phyloP scores from a whole-genome alignment of 2,797 vertebrate genomes.

The Trachops cirrhosus region DNA sequence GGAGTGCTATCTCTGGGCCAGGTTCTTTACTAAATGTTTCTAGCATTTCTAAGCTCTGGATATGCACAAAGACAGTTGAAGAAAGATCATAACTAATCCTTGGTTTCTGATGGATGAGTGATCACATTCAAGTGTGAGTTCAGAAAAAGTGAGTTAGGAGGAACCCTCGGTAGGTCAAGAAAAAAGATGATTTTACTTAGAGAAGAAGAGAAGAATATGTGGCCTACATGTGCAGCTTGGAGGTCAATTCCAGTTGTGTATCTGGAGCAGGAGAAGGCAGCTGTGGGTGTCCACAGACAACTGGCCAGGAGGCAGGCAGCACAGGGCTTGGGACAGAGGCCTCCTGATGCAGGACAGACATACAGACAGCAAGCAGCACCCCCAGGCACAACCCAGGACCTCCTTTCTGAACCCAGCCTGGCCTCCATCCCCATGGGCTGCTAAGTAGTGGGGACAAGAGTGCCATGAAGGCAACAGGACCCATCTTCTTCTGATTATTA shows the following conservation, averaged over 20 bases:
- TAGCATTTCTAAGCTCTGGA: not conserved
- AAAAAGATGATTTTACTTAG: not conserved
- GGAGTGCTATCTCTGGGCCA: not conserved
- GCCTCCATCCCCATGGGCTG: not conserved
- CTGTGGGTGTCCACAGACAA: not conserved
- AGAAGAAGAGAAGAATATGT: slow-evolving; percentile 10
- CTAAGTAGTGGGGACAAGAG: not conserved
- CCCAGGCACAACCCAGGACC: not conserved
- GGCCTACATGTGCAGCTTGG: not conserved
- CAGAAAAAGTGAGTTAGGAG: not conserved
- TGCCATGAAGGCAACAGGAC: not conserved
- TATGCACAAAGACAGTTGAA: not conserved
- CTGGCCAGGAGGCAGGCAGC: not conserved
- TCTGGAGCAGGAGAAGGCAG: not conserved
- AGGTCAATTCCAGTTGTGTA: not conserved
- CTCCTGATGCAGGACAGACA: not conserved
- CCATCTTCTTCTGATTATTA: slow-evolving; percentile 34
- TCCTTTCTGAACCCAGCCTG: not conserved
- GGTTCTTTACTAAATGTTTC: not conserved
- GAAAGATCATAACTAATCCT: not conserved
- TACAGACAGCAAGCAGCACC: not conserved
- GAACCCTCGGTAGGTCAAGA: not conserved
- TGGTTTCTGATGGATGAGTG: not conserved
- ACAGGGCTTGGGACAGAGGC: too few species aligned
- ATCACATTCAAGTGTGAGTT: not conserved